Evolutionary conservation across 2,797 vertebrate genomes (phyloP).

Genomic region (Margarornis squamiger): DNA sequence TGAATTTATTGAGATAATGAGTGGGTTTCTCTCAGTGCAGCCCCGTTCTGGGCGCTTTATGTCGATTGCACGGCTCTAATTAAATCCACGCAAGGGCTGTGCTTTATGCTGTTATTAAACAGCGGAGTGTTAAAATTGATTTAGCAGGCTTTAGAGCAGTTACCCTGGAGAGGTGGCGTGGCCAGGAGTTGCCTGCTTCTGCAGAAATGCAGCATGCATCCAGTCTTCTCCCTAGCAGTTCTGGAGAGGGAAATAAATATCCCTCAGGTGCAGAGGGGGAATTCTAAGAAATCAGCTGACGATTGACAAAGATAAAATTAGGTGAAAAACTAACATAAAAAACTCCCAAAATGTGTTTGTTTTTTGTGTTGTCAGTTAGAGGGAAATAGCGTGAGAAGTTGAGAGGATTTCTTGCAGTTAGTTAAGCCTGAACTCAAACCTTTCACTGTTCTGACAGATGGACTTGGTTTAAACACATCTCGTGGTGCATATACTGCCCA

Average conservation of each 20-base stretch:
- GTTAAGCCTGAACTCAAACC: not conserved
- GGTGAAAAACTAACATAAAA: not conserved
- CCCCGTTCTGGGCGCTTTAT: not conserved
- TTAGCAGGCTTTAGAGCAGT: not conserved
- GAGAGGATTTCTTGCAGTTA: not conserved
- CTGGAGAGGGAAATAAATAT: not conserved
- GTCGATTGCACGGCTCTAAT: not conserved
- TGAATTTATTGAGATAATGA: not conserved
- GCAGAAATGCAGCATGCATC: not conserved
- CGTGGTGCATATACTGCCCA: not conserved
- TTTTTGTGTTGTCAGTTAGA: not conserved
- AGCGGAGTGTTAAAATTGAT: not conserved
- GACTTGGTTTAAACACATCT: not conserved
- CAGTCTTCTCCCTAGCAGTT: not conserved
- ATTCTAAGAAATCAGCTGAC: not conserved
- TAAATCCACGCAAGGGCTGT: not conserved
- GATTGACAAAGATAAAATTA: not conserved
- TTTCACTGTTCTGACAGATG: not conserved
- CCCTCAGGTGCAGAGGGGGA: not conserved
- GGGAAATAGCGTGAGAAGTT: not conserved
- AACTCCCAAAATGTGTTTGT: accelerated
- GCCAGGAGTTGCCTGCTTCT: not conserved
- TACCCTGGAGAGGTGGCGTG: not conserved
- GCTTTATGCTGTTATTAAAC: constrained; percentile 35
- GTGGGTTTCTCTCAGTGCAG: not conserved